Evolutionary conservation across 2,113 vertebrate genomes (phyloP).

Genomic region (Hiodon tergisus): DNA sequence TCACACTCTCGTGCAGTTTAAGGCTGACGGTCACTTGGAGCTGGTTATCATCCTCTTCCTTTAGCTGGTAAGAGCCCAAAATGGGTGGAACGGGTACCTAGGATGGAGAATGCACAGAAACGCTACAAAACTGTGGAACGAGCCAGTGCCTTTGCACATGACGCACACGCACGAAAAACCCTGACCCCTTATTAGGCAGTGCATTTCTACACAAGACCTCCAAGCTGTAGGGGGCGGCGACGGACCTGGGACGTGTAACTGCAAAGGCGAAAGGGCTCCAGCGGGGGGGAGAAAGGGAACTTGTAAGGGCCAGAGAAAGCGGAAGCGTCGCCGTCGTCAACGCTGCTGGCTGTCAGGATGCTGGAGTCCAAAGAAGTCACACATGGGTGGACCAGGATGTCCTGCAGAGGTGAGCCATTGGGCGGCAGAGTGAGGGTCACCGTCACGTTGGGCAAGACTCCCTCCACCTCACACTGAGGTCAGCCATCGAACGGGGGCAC

Average conservation of each 20-base stretch:
- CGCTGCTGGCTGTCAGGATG: slow-evolving; percentile 77
- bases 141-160: background rate
- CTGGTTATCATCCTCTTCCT: slow-evolving; percentile 72
- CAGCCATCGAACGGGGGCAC: background rate
- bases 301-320: slow-evolving; percentile 86
- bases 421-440: slow-evolving; percentile 78
- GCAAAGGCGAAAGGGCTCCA: slow-evolving; percentile 82
- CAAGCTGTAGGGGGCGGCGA: background rate
- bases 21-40: slow-evolving; percentile 70
- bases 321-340: slow-evolving; percentile 70
- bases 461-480: slow-evolving; percentile 85
- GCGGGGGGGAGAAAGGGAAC: slow-evolving; percentile 84
- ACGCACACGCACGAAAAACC: too few relatives aligned
- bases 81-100: slow-evolving; percentile 90
- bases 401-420: slow-evolving; percentile 85
- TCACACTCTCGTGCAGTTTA: slow-evolving; percentile 91
- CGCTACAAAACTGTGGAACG: too few relatives aligned
- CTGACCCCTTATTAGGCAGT: too few relatives aligned
- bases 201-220: too few relatives aligned
- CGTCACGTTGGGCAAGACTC: slow-evolving; percentile 77
- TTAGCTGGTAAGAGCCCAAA: slow-evolving; percentile 79
- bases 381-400: slow-evolving; percentile 84
- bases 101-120: slow-evolving; percentile 27
- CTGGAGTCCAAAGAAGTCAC: slow-evolving; percentile 83
- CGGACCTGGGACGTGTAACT: slow-evolving; percentile 88